phyloP scores from a whole-genome alignment of 1,140 invertebrate genomes.

The Drosophila aff. region DNA sequence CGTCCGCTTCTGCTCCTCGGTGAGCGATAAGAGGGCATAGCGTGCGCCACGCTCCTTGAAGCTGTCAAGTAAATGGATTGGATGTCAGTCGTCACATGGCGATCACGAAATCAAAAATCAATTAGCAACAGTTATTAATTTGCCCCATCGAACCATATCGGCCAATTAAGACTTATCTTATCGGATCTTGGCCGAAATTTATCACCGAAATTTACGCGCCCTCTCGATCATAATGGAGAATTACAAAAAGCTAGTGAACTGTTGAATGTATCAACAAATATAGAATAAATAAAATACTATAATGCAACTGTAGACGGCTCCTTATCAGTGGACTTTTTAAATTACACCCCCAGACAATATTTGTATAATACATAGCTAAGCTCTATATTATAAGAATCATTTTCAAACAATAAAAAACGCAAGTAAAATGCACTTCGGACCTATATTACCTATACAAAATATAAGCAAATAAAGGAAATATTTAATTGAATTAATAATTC shows the following conservation, averaged over 20 bases:
- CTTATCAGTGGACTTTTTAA: conserved; percentile 31
- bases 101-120: conserved; percentile 32
- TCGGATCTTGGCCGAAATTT: conserved; percentile 32
- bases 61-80: conserved; percentile 85
- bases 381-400: conserved; percentile 1
- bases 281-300: neutral
- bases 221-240: conserved; percentile 7
- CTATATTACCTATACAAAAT: neutral
- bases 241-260: neutral
- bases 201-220: conserved; percentile 23
- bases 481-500: neutral
- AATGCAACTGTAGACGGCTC: neutral
- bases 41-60: conserved; percentile 97
- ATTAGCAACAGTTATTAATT: conserved; percentile 64
- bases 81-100: conserved; percentile 18
- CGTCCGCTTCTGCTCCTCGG: conserved; percentile 88
- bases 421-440: conserved; percentile 36
- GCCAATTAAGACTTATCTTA: conserved; percentile 44
- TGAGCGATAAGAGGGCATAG: conserved; percentile 92
- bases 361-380: conserved; percentile 16
- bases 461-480: neutral
- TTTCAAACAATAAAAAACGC: conserved; percentile 8
- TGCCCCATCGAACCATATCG: conserved; percentile 30
- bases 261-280: neutral
- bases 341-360: conserved; percentile 27